Conservation (phyloP, 92 coral and sea anemone species). For the Galaxea fascicularis region DNA sequence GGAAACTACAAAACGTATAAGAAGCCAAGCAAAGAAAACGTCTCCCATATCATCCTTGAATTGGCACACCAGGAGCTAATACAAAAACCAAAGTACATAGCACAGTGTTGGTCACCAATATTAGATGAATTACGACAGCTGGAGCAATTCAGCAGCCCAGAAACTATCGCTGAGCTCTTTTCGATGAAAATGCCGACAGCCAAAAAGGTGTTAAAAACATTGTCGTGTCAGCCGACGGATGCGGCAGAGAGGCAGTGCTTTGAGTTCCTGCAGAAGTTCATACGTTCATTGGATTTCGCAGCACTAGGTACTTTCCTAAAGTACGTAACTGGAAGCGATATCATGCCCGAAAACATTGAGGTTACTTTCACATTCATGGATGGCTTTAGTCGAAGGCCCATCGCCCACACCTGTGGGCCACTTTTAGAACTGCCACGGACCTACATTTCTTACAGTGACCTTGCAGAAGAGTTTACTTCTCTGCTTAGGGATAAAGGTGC, state of each 20-base stretch:
- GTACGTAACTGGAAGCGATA: slow-evolving; percentile 47
- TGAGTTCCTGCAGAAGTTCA: slow-evolving; percentile 53
- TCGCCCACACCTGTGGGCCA: slow-evolving; percentile 64
- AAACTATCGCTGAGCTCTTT: too few relatives aligned
- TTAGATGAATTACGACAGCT: too few relatives aligned
- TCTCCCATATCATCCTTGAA: too few relatives aligned
- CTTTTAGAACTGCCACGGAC: slow-evolving; percentile 56
- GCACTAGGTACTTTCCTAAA: slow-evolving; percentile 25
- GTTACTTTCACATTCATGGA: slow-evolving; percentile 30
- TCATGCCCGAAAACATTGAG: slow-evolving; percentile 26
- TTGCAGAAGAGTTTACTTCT: slow-evolving; percentile 54
- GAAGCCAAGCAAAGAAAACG: too few relatives aligned
- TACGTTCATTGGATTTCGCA: slow-evolving; percentile 41
- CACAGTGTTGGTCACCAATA: too few relatives aligned
- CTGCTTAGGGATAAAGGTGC: slow-evolving; percentile 48
- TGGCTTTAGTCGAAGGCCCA: slow-evolving; percentile 55
- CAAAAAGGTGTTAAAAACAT: too few relatives aligned
- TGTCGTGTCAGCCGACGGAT: too few relatives aligned
- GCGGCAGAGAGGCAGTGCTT: slow-evolving; percentile 56
- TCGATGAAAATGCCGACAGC: too few relatives aligned
- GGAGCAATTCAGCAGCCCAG: too few relatives aligned
- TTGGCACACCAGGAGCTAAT: too few relatives aligned
- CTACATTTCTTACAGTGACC: slow-evolving; percentile 51
- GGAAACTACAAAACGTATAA: too few relatives aligned
- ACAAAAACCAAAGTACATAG: too few relatives aligned